Conservation (phyloP, 2,888 invertebrate species). For the Chaetogeoica ovagalla region DNA sequence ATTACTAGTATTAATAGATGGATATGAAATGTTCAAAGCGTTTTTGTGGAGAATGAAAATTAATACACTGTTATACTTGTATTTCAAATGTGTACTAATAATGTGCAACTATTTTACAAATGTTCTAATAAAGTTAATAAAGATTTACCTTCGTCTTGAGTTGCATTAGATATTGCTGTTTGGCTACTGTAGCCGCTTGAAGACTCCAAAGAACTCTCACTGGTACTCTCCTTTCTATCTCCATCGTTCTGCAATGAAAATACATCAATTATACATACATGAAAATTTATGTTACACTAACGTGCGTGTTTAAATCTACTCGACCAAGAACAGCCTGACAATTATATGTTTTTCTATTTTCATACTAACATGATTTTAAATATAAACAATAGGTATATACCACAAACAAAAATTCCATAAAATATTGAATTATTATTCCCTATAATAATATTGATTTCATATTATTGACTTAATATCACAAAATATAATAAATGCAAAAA, state of each 20-base stretch:
- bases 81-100: not conserved
- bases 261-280: not conserved
- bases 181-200: slow-evolving; percentile 79
- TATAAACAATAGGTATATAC: too few relatives aligned
- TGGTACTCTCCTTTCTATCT: slow-evolving; percentile 65
- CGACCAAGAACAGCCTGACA: not conserved
- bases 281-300: not conserved
- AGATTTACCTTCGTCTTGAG: slow-evolving; percentile 56
- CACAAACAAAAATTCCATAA: too few relatives aligned
- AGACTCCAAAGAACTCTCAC: slow-evolving; percentile 75
- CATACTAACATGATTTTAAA: too few relatives aligned
- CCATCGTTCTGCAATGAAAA: slow-evolving; percentile 58
- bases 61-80: not conserved
- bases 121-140: not conserved
- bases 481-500: too few relatives aligned
- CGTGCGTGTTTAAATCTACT: slow-evolving; percentile 4
- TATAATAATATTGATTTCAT: too few relatives aligned
- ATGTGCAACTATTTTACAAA: slow-evolving; percentile 18
- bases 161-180: slow-evolving; percentile 66
- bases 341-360: too few relatives aligned
- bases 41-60: not conserved
- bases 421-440: too few relatives aligned
- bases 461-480: too few relatives aligned
- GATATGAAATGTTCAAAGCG: not conserved
- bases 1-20: not conserved